phyloP scores from a whole-genome alignment of 2,888 invertebrate species.

The Sesia apiformis region DNA sequence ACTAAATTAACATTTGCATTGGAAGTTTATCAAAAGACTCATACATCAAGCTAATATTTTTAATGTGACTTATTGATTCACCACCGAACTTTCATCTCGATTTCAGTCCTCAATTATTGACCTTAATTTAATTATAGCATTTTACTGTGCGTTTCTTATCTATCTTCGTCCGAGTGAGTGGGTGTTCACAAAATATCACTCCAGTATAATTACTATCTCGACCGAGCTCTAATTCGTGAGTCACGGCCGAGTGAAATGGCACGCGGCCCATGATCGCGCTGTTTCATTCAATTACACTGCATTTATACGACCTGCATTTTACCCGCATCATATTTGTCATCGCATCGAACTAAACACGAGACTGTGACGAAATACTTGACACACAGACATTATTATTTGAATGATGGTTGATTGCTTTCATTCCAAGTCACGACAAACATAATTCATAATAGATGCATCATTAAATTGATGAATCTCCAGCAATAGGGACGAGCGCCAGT shows the following conservation, averaged over 20 bases:
- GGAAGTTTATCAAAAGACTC: too few relatives aligned
- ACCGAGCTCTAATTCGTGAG: constrained; percentile 69
- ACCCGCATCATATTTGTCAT: constrained; percentile 39
- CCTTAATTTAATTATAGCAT: constrained; percentile 33
- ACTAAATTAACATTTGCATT: too few relatives aligned
- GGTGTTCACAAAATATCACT: constrained; percentile 58
- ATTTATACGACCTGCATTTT: constrained; percentile 54
- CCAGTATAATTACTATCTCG: constrained; percentile 58
- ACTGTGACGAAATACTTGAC: constrained; percentile 13
- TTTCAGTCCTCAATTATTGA: constrained; percentile 19
- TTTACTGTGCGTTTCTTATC: constrained; percentile 39
- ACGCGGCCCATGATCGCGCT: constrained; percentile 46
- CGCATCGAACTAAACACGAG: constrained; percentile 18
- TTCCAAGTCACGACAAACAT: constrained; percentile 26
- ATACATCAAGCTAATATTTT: too few relatives aligned
- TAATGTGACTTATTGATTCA: too few relatives aligned
- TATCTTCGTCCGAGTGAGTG: constrained; percentile 33
- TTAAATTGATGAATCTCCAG: constrained; percentile 36
- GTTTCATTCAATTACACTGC: constrained; percentile 57
- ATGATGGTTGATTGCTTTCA: constrained; percentile 23
- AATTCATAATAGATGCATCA: constrained; percentile 15
- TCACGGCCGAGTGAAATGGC: constrained; percentile 67
- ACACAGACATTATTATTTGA: constrained; percentile 14
- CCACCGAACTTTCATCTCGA: too few relatives aligned
- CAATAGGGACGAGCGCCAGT: constrained; percentile 31